Percentiles rank a stretch among this genome's conserved stretches.
These are phyloP conservation scores for Nymphalis urticae DNA, from an alignment of 2,888 invertebrate genomes.

Conservation along the genomic window DNA sequence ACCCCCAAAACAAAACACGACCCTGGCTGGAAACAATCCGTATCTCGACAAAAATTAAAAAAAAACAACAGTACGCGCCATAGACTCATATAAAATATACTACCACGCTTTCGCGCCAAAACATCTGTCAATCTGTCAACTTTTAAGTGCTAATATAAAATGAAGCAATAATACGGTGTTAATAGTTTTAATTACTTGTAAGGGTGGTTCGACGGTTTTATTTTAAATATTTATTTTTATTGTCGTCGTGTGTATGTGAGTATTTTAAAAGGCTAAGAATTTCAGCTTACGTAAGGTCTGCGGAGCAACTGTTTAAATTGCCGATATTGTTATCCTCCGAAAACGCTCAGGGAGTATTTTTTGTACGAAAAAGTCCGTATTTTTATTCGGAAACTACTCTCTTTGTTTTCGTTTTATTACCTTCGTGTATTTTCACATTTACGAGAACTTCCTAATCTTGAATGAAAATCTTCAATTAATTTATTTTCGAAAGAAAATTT, in stretches of 20 bases:
- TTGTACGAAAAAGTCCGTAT: not conserved
- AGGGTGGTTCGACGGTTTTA: conserved; percentile 62
- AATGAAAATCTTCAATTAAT: conserved; percentile 10
- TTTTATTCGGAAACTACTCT: conserved; percentile 6
- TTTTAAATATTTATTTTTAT: conserved; percentile 43
- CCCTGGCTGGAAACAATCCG: conserved; percentile 68
- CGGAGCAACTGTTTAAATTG: conserved; percentile 48
- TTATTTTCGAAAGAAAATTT: conserved; percentile 8
- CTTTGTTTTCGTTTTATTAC: conserved; percentile 3
- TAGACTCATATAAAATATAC: conserved; percentile 36
- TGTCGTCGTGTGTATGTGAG: conserved; percentile 58
- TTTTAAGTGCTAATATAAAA: conserved; percentile 42
- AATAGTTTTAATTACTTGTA: conserved; percentile 53
- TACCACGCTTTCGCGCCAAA: conserved; percentile 59
- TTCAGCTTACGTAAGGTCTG: conserved; percentile 72
- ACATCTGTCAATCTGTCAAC: conserved; percentile 44
- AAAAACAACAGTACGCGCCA: conserved; percentile 37
- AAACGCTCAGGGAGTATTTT: conserved; percentile 1
- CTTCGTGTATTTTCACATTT: conserved; percentile 7
- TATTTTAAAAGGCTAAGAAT: conserved; percentile 53
- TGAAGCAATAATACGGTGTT: conserved; percentile 73
- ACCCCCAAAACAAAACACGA: conserved; percentile 70
- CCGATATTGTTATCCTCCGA: conserved; percentile 41
- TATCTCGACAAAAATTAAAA: conserved; percentile 42
- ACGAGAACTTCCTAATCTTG: conserved; percentile 12